phyloP scores from a whole-genome alignment of 2,888 invertebrate species.

The Drosophila meridiana region DNA sequence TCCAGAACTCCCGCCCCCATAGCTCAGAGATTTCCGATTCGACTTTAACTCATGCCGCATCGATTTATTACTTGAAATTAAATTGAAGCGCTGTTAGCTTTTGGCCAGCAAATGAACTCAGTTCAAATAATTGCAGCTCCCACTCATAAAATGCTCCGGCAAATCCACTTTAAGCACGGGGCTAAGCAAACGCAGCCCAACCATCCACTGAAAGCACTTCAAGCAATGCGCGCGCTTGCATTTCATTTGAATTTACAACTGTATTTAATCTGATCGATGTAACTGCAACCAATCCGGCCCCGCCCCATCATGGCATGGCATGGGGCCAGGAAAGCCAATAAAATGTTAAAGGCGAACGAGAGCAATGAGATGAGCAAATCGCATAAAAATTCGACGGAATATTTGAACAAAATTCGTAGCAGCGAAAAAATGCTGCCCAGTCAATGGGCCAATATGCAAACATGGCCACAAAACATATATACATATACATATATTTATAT shows the following conservation, averaged over 20 bases:
- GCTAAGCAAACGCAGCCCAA: conserved; percentile 39
- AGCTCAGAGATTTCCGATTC: conserved; percentile 1
- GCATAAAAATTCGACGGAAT: conserved; percentile 71
- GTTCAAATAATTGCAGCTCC: conserved; percentile 50
- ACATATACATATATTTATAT: conserved; percentile 31
- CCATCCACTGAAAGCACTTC: conserved; percentile 22
- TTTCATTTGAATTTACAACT: conserved; percentile 81
- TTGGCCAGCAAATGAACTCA: conserved; percentile 52
- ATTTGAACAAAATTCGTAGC: conserved; percentile 62
- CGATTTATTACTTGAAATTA: conserved; percentile 65
- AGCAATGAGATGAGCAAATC: conserved; percentile 62
- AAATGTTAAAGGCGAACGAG: conserved; percentile 46
- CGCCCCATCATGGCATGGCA: neutral
- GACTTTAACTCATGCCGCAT: conserved; percentile 36
- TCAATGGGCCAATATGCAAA: conserved; percentile 75
- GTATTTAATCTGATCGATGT: conserved; percentile 71
- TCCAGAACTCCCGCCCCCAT: neutral
- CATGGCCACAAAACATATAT: conserved; percentile 53
- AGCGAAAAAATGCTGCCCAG: conserved; percentile 48
- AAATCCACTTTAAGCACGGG: conserved; percentile 76
- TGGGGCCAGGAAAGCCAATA: conserved; percentile 62
- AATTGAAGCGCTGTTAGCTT: conserved; percentile 41
- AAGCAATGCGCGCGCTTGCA: conserved; percentile 73
- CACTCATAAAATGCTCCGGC: conserved; percentile 58
- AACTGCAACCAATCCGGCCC: conserved; percentile 48